Evolutionary conservation across 2,888 invertebrate genomes (phyloP).

Genomic region (Epirrhoe alternata): DNA sequence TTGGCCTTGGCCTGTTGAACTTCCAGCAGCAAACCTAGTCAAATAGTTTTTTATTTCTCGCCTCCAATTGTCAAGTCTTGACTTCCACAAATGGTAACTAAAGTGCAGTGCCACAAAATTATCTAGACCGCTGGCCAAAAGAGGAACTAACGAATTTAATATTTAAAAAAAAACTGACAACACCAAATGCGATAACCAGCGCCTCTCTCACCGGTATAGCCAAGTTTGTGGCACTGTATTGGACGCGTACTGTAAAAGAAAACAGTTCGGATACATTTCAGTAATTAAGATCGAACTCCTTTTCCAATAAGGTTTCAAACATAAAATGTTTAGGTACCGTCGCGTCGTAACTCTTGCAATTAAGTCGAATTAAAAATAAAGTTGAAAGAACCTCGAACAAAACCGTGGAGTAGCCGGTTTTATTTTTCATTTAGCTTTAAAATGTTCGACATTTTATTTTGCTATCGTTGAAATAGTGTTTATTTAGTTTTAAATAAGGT

Average conservation of each 20-base stretch:
- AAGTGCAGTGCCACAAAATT: no score
- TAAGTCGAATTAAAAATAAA: conserved; percentile 82
- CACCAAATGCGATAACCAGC: no score
- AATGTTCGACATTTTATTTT: conserved; percentile 10
- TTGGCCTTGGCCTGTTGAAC: no score
- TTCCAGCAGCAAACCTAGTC: no score
- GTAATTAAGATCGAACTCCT: conserved; percentile 61
- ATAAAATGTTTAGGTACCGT: conserved; percentile 67
- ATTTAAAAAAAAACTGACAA: no score
- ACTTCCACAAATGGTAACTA: no score
- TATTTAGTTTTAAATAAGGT: background rate
- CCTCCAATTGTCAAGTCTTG: no score
- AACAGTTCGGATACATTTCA: conserved; percentile 50
- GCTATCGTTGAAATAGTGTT: background rate
- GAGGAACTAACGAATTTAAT: no score
- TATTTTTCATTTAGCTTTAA: conserved; percentile 33
- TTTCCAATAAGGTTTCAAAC: conserved; percentile 66
- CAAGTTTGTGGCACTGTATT: no score
- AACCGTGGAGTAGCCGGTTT: conserved; percentile 38
- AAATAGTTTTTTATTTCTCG: no score
- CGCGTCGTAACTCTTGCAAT: conserved; percentile 79
- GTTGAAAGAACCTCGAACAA: conserved; percentile 62
- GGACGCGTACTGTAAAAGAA: conserved; percentile 43
- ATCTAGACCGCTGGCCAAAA: no score
- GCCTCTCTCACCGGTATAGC: no score